These are phyloP conservation scores for Sebastes paucispinis DNA, from an alignment of 2,797 vertebrate species.

Conservation along the genomic window DNA sequence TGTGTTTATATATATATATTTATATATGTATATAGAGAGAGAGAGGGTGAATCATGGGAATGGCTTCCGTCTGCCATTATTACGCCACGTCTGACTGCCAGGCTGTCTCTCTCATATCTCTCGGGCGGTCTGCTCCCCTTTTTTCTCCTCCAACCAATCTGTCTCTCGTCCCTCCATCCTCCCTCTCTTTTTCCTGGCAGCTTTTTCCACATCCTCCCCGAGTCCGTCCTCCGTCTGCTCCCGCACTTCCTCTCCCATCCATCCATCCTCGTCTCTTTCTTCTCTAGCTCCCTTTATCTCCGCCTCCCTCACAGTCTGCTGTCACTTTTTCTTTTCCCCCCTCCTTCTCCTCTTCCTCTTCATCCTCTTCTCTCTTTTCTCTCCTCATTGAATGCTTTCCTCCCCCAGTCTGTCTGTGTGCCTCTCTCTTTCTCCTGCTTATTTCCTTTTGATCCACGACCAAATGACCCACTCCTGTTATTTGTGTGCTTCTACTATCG, in stretches of 20 bases:
- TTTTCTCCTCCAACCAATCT: slow-evolving; percentile 49
- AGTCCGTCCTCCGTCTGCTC: slow-evolving; percentile 44
- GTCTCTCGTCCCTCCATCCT: slow-evolving; percentile 38
- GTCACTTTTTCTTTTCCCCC: slow-evolving; percentile 13
- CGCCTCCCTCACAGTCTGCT: slow-evolving; percentile 44
- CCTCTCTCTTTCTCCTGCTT: slow-evolving; percentile 1
- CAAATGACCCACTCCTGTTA: slow-evolving; percentile 50
- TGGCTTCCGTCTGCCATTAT: slow-evolving; percentile 48
- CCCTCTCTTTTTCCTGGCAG: slow-evolving; percentile 46
- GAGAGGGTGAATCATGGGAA: slow-evolving; percentile 47
- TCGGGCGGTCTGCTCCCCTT: slow-evolving; percentile 28
- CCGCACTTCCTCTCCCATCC: slow-evolving; percentile 27
- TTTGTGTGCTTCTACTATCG: slow-evolving; percentile 13
- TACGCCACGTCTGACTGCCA: slow-evolving; percentile 53
- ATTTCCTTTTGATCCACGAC: slow-evolving; percentile 32
- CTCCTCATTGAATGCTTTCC: slow-evolving; percentile 21
- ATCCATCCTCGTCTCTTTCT: slow-evolving; percentile 38
- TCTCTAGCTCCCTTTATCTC: slow-evolving; percentile 39
- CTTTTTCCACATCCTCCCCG: slow-evolving; percentile 31
- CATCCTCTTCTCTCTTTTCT: not conserved
- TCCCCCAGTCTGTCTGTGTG: slow-evolving; percentile 24
- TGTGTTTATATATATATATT: not conserved
- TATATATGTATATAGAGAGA: not conserved
- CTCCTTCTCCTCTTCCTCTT: not conserved
- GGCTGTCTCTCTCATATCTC: slow-evolving; percentile 34